Evolutionary conservation across 1,140 invertebrate species (phyloP).

Genomic region (Lepidurus arcticus): DNA sequence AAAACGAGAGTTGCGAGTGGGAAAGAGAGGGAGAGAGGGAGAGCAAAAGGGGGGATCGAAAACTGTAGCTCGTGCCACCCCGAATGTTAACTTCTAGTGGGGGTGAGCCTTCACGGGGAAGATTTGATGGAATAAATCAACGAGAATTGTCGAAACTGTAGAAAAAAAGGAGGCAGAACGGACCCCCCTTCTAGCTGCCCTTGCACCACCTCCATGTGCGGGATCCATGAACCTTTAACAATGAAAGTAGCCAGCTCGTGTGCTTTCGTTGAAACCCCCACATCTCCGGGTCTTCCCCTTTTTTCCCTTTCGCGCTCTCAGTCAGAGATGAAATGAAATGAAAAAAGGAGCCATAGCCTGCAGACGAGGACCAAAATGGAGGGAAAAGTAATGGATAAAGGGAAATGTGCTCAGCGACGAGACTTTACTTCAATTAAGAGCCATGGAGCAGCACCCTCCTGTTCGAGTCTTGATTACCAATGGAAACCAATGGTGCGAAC

Average conservation of each 20-base stretch:
- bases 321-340: not conserved
- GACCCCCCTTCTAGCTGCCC: not conserved
- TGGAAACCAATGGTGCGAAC: not conserved
- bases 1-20: not conserved
- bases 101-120: not conserved
- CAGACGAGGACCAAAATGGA: not conserved
- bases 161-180: slow-evolving; percentile 1
- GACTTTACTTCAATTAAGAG: slow-evolving; percentile 7
- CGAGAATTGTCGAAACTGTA: slow-evolving; percentile 14
- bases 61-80: slow-evolving; percentile 14
- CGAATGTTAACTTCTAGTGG: slow-evolving; percentile 19
- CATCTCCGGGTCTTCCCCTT: not conserved
- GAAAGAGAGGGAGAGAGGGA: not conserved
- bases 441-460: not conserved
- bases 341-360: not conserved
- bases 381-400: slow-evolving; percentile 9
- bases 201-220: not conserved
- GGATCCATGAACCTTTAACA: not conserved
- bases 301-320: not conserved
- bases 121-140: slow-evolving; percentile 22
- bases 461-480: not conserved
- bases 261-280: slow-evolving; percentile 7
- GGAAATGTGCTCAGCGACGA: slow-evolving; percentile 17
- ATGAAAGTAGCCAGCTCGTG: slow-evolving; percentile 11
- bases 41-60: not conserved